These are phyloP conservation scores for Uria lomvia DNA, from an alignment of 2,113 vertebrate species.

Conservation along the genomic window DNA sequence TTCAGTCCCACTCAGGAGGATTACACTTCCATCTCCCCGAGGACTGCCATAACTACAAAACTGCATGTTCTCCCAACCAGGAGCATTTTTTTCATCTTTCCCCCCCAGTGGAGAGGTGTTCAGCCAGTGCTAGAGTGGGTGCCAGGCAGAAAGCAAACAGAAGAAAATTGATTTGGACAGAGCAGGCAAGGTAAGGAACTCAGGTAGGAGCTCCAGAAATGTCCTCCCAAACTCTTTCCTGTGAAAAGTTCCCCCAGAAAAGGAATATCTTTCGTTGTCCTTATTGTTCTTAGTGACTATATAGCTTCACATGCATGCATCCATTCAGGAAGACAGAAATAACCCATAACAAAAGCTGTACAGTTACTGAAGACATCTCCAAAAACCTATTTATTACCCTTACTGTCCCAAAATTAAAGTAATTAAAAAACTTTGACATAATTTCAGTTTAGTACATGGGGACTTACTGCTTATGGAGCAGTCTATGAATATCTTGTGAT, in stretches of 20 bases:
- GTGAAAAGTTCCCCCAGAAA: background rate
- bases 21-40: background rate
- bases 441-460: background rate
- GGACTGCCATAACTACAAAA: background rate
- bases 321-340: background rate
- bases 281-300: background rate
- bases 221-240: background rate
- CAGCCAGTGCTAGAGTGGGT: background rate
- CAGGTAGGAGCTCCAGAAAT: background rate
- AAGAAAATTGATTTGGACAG: background rate
- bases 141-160: background rate
- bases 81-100: background rate
- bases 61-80: rapidly evolving
- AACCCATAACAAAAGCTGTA: rapidly evolving
- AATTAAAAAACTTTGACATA: background rate
- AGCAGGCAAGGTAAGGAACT: background rate
- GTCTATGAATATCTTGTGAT: background rate
- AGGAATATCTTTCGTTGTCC: background rate
- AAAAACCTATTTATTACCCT: background rate
- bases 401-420: background rate
- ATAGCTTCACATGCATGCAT: background rate
- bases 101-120: background rate
- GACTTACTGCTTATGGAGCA: background rate
- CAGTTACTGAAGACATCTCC: background rate
- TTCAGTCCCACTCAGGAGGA: background rate